Evolutionary conservation across 2,888 invertebrate genomes (phyloP).

Genomic region (Elysia crispata): DNA sequence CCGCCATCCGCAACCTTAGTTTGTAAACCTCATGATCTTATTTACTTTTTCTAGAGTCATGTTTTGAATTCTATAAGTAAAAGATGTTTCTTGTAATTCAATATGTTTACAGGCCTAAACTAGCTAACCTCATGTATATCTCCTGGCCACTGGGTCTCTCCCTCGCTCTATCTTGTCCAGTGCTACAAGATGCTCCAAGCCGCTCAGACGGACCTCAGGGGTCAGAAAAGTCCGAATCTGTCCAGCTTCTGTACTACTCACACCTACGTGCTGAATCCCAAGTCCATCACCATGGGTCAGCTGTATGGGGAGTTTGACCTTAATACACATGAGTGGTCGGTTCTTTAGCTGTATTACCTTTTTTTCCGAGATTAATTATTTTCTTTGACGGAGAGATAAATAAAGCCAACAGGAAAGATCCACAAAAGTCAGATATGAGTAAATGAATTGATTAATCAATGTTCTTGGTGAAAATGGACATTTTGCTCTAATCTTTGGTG

Average conservation of each 20-base stretch:
- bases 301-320: conserved; percentile 78
- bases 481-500: background rate
- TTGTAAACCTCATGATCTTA: no score
- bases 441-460: no score
- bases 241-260: conserved; percentile 82
- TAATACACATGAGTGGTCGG: conserved; percentile 80
- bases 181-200: conserved; percentile 81
- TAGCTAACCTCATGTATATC: no score
- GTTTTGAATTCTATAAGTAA: no score
- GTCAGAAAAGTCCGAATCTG: conserved; percentile 84
- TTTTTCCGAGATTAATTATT: background rate
- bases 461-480: background rate
- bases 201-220: conserved; percentile 83
- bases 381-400: no score
- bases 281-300: conserved; percentile 79
- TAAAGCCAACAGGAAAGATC: no score
- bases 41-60: no score
- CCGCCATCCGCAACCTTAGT: no score
- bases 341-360: no score
- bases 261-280: conserved; percentile 78
- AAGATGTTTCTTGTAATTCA: no score
- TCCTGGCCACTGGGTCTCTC: background rate
- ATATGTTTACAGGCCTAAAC: no score
- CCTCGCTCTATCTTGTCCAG: conserved; percentile 57
- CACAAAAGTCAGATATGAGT: no score